phyloP scores from a whole-genome alignment of 2,113 vertebrate genomes.

The Siniperca knerii region DNA sequence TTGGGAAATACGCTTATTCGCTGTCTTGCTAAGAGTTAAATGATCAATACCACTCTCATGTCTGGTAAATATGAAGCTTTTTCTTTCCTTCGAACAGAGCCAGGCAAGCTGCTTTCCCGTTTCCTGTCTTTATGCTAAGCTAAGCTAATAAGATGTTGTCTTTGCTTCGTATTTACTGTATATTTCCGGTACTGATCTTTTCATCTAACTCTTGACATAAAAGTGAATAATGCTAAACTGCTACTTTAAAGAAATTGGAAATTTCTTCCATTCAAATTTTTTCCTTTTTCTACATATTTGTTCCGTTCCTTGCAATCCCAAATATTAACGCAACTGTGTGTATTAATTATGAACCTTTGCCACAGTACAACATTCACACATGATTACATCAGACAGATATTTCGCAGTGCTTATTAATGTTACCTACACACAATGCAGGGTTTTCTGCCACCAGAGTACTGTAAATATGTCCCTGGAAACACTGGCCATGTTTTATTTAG shows the following conservation, averaged over 20 bases:
- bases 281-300: neutral
- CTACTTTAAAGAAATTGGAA: neutral
- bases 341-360: slow-evolving; percentile 18
- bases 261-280: neutral
- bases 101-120: neutral
- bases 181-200: neutral
- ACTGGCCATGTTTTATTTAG: neutral
- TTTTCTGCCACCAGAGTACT: neutral
- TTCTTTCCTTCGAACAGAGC: too few species aligned
- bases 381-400: slow-evolving; percentile 13
- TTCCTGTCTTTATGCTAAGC: neutral
- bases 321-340: neutral
- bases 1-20: too few species aligned
- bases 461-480: slow-evolving; percentile 1
- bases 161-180: neutral
- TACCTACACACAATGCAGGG: neutral
- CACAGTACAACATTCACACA: slow-evolving; percentile 2
- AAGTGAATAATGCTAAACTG: neutral
- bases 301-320: neutral
- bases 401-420: slow-evolving; percentile 14
- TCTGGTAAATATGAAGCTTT: too few species aligned
- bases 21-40: too few species aligned
- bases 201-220: neutral
- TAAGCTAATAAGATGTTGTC: neutral
- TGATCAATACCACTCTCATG: too few species aligned